phyloP scores from a whole-genome alignment of 2,113 vertebrate genomes.

The Ornithorhynchus anatinus region DNA sequence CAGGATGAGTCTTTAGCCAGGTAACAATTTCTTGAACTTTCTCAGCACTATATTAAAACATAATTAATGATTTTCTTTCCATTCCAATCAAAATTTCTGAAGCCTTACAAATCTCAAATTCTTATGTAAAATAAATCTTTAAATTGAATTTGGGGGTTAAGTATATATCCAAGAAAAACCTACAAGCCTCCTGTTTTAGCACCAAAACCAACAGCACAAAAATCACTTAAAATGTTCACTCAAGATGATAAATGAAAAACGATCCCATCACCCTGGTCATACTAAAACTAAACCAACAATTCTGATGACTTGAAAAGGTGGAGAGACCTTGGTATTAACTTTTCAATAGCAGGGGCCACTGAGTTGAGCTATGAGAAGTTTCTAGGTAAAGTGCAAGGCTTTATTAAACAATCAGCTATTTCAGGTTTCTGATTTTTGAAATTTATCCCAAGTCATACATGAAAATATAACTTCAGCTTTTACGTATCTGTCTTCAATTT shows the following conservation, averaged over 20 bases:
- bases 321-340: not conserved
- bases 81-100: conserved; percentile 29
- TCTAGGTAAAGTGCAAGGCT: too few species aligned
- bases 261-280: not conserved
- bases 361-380: not conserved
- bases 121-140: not conserved
- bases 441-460: too few species aligned
- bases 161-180: not conserved
- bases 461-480: too few species aligned
- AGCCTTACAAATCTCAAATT: not conserved
- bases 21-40: conserved; percentile 86
- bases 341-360: not conserved
- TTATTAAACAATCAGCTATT: too few species aligned
- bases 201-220: not conserved
- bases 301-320: not conserved
- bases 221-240: not conserved
- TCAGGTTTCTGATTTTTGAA: too few species aligned
- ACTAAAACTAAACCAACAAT: not conserved
- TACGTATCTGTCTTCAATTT: too few species aligned
- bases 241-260: not conserved
- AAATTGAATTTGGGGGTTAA: not conserved
- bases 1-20: conserved; percentile 86
- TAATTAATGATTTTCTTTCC: not conserved
- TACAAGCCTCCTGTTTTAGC: conserved; percentile 4
- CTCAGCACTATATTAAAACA: conserved; percentile 73